These are phyloP conservation scores for Atopsyche davidsoni DNA, from an alignment of 1,140 invertebrate genomes.

Conservation along the genomic window DNA sequence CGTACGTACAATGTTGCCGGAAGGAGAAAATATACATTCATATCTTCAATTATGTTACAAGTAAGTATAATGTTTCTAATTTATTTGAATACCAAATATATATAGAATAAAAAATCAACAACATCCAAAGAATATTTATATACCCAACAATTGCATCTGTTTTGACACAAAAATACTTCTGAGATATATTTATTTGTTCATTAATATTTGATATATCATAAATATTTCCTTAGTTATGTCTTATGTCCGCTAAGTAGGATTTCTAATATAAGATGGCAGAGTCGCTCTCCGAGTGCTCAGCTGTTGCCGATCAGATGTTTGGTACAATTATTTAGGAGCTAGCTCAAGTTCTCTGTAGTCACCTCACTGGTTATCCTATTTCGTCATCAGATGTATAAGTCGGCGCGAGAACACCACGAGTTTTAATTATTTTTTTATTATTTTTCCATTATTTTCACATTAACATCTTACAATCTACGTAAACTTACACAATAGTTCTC, in stretches of 20 bases:
- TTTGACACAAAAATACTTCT: constrained; percentile 15
- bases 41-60: neutral
- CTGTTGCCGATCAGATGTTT: too few relatives aligned
- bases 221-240: constrained; percentile 15
- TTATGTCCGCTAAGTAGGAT: too few relatives aligned
- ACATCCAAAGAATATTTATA: neutral
- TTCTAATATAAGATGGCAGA: too few relatives aligned
- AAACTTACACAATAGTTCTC: neutral
- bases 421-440: too few relatives aligned
- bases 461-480: neutral
- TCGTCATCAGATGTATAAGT: too few relatives aligned
- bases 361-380: too few relatives aligned
- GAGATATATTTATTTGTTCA: constrained; percentile 21
- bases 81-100: neutral
- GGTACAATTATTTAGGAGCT: too few relatives aligned
- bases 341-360: too few relatives aligned
- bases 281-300: too few relatives aligned
- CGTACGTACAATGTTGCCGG: constrained; percentile 3
- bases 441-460: constrained; percentile 1
- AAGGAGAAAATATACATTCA: neutral
- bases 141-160: neutral
- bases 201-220: constrained; percentile 21
- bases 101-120: constrained; percentile 5
- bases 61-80: neutral
- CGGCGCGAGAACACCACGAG: too few relatives aligned